Evolutionary conservation across 2,888 invertebrate species (phyloP).

Genomic region (Smittia sp.): DNA sequence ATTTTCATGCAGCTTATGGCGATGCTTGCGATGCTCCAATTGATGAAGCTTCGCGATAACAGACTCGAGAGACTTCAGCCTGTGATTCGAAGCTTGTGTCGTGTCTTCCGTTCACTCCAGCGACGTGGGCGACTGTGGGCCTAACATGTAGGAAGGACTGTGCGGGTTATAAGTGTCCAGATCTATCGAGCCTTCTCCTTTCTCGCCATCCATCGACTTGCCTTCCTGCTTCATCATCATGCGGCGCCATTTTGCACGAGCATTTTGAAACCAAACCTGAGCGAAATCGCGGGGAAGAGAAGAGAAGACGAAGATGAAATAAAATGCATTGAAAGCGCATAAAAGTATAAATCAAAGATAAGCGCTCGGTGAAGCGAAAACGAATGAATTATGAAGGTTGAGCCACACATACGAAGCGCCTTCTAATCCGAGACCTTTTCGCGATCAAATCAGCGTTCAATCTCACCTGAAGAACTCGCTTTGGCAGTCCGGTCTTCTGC

Average conservation of each 20-base stretch:
- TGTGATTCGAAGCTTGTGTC: no score
- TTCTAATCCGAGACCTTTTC: not conserved
- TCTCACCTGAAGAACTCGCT: constrained; percentile 86
- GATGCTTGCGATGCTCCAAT: not conserved
- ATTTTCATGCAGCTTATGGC: not conserved
- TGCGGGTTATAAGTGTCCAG: constrained; percentile 53
- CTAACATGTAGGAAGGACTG: constrained; percentile 54
- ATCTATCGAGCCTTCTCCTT: constrained; percentile 52
- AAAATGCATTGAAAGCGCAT: constrained; percentile 28
- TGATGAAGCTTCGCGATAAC: not conserved
- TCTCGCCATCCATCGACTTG: constrained; percentile 47
- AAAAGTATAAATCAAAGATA: constrained; percentile 35
- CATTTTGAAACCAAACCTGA: constrained; percentile 97
- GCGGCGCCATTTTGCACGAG: constrained; percentile 91
- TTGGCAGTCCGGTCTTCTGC: constrained; percentile 92
- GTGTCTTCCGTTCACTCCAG: constrained; percentile 47
- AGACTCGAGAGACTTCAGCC: no score
- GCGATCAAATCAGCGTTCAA: not conserved
- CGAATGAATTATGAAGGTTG: constrained; percentile 27
- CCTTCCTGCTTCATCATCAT: constrained; percentile 76
- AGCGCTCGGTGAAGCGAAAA: constrained; percentile 5
- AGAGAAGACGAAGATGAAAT: constrained; percentile 2
- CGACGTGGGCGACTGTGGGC: constrained; percentile 51
- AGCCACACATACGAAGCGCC: constrained; percentile 23
- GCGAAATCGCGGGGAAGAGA: constrained; percentile 32